Conservation (phyloP, 2,888 invertebrate genomes). For the Phorcus lineatus region DNA sequence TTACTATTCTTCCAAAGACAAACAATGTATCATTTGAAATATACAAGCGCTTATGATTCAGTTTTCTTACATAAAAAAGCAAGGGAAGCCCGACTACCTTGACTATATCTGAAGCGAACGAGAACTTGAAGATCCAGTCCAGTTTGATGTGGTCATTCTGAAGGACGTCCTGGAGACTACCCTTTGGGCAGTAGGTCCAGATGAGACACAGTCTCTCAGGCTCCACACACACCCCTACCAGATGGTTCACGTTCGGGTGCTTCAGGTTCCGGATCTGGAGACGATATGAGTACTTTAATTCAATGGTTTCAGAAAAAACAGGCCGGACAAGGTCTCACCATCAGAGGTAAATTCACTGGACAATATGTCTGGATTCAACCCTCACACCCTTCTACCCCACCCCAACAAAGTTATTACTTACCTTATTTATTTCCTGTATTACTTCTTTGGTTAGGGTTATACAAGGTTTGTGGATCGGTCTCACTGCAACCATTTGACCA, state of each 20-base stretch:
- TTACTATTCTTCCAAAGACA: too few species aligned
- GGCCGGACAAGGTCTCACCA: too few species aligned
- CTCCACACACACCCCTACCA: constrained; percentile 89
- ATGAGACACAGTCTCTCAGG: constrained; percentile 85
- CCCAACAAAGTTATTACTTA: constrained; percentile 37
- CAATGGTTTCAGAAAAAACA: too few species aligned
- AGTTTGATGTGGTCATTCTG: constrained; percentile 69
- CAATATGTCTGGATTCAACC: too few species aligned
- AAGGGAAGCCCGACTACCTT: too few species aligned
- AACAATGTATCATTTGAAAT: too few species aligned
- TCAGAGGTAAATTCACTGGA: too few species aligned
- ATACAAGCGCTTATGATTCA: too few species aligned
- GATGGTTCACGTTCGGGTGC: constrained; percentile 89
- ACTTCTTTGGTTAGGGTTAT: constrained; percentile 52
- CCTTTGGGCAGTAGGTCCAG: constrained; percentile 88
- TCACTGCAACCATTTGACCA: constrained; percentile 83
- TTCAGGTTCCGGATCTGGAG: constrained; percentile 88
- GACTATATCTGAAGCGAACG: constrained; percentile 64
- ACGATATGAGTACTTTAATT: too few species aligned
- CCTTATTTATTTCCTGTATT: constrained; percentile 66
- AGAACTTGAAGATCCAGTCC: constrained; percentile 70
- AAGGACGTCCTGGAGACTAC: constrained; percentile 80
- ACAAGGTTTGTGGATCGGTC: constrained; percentile 78
- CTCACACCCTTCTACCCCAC: too few species aligned
- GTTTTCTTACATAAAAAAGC: too few species aligned